phyloP scores from a whole-genome alignment of 2,113 vertebrate genomes.

The Coturnix japonica region DNA sequence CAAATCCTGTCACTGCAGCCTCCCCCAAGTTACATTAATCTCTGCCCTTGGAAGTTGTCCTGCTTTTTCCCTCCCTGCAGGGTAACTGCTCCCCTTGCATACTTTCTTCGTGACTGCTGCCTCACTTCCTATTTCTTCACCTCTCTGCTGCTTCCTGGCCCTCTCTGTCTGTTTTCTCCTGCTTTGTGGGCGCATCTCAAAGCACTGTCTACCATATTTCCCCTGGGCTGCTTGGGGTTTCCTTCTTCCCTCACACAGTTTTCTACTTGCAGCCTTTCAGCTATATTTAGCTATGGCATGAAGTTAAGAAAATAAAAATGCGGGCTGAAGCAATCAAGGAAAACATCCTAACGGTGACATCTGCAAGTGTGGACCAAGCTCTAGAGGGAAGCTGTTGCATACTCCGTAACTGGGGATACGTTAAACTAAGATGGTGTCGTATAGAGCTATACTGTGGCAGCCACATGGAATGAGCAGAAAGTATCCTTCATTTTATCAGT shows the following conservation, averaged over 20 bases:
- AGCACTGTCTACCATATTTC: background rate
- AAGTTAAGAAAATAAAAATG: conserved; percentile 33
- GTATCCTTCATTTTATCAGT: background rate
- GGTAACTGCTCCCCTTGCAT: conserved; percentile 24
- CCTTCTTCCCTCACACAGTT: background rate
- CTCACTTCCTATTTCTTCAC: conserved; percentile 61
- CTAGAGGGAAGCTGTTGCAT: background rate
- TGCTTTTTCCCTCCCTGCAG: conserved; percentile 38
- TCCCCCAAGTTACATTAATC: background rate
- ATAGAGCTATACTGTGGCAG: background rate
- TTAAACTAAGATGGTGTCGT: background rate
- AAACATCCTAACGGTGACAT: background rate
- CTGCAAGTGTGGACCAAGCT: background rate
- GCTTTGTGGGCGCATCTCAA: background rate
- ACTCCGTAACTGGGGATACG: background rate
- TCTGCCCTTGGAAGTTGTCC: conserved; percentile 33
- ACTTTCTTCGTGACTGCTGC: conserved; percentile 36
- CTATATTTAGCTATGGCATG: background rate
- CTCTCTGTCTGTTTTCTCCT: conserved; percentile 6
- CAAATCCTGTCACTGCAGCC: background rate
- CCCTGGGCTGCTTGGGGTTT: background rate
- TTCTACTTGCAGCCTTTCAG: background rate
- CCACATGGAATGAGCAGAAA: background rate
- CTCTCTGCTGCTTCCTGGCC: conserved; percentile 2
- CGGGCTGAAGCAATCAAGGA: background rate